These are phyloP conservation scores for Leucoraja ocellata DNA, from an alignment of 2,797 vertebrate species.

Conservation along the genomic window DNA sequence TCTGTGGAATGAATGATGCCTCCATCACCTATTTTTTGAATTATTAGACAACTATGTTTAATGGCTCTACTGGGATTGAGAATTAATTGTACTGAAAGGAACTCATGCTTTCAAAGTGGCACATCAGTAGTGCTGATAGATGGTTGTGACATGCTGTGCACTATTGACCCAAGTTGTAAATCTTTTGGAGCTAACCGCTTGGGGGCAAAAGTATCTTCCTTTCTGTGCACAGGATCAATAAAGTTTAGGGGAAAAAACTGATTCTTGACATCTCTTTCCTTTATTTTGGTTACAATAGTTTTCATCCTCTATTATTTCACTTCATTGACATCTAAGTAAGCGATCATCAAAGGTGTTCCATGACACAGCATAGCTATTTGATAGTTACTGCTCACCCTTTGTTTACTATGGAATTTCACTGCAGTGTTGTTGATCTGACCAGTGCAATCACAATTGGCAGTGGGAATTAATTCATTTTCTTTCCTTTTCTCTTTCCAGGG, in stretches of 20 bases:
- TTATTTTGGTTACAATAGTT: constrained; percentile 32
- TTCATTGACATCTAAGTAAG: neutral
- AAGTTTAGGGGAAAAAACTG: neutral
- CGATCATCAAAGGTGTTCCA: constrained; percentile 38
- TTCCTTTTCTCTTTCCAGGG: constrained; percentile 63
- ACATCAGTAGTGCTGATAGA: neutral
- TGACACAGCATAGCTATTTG: constrained; percentile 10
- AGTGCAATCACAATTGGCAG: constrained; percentile 1
- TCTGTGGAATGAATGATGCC: neutral
- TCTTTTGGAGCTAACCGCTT: neutral
- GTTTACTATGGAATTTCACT: neutral
- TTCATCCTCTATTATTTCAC: neutral
- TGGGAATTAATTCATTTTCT: constrained; percentile 19
- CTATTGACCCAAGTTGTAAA: constrained; percentile 6
- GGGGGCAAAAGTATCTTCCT: neutral
- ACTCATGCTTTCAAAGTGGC: neutral
- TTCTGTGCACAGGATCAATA: constrained; percentile 20
- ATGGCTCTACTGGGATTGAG: neutral
- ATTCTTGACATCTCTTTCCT: neutral
- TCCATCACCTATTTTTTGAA: neutral
- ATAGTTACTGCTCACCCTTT: constrained; percentile 29
- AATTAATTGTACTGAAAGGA: neutral
- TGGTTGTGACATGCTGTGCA: neutral
- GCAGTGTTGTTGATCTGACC: neutral
- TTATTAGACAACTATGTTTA: neutral